Evolutionary conservation across 2,888 invertebrate genomes (phyloP).

Genomic region (Clivina fossor): DNA sequence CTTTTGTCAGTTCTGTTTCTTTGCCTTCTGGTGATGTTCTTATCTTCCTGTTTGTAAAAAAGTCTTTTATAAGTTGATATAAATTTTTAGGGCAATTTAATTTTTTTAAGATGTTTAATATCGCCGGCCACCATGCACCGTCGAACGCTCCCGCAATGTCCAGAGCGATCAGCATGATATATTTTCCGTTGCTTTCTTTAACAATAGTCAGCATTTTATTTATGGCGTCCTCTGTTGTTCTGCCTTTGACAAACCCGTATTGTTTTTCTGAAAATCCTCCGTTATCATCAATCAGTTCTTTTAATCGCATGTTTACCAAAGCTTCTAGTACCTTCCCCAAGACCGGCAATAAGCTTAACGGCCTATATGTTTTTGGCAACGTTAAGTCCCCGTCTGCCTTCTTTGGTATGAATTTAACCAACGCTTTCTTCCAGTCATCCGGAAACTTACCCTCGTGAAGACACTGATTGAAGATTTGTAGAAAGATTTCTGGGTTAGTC

Average conservation of each 20-base stretch:
- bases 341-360: constrained; percentile 5
- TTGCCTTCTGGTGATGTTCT: too few species aligned
- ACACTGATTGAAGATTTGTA: neutral
- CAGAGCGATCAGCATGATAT: too few species aligned
- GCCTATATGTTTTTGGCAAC: constrained; percentile 5
- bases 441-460: neutral
- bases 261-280: neutral
- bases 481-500: neutral
- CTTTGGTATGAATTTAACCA: neutral
- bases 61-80: neutral
- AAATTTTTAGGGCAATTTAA: neutral
- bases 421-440: neutral
- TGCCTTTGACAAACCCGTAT: constrained; percentile 3
- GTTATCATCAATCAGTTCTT: neutral
- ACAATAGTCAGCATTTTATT: neutral
- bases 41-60: neutral
- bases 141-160: constrained; percentile 12
- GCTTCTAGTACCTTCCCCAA: constrained; percentile 13
- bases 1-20: too few species aligned
- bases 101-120: neutral
- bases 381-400: neutral
- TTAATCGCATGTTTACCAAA: neutral
- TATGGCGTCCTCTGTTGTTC: constrained; percentile 5
- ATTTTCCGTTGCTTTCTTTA: neutral
- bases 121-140: constrained; percentile 10